A percentile compares a stretch with the other conserved stretches of the same genome.
Evolutionary conservation across 1,140 invertebrate genomes (phyloP).

Genomic region (Zophobas morio): DNA sequence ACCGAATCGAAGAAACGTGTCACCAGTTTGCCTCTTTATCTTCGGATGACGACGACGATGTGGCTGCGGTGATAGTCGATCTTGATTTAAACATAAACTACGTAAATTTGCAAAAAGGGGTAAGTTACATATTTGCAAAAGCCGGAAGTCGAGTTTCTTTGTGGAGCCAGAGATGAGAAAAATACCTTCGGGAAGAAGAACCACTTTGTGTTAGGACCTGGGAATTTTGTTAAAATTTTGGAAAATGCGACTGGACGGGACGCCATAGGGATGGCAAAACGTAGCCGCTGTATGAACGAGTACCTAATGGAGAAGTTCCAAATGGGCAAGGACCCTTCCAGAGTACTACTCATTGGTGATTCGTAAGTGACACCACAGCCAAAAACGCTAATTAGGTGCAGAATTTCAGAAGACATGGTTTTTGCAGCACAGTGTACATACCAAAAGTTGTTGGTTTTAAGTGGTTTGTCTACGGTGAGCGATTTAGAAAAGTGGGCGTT

Average conservation of each 20-base stretch:
- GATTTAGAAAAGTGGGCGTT: conserved; percentile 58
- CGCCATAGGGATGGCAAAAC: conserved; percentile 57
- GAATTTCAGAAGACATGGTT: conserved; percentile 60
- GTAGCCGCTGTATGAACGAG: conserved; percentile 51
- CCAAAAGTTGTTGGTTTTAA: conserved; percentile 62
- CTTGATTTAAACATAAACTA: conserved; percentile 56
- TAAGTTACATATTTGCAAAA: conserved; percentile 51
- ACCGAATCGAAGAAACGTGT: not conserved
- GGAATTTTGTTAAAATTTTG: conserved; percentile 53
- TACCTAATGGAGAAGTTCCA: conserved; percentile 53
- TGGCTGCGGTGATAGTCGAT: conserved; percentile 61
- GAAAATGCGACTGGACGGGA: conserved; percentile 51
- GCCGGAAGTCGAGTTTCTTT: conserved; percentile 60
- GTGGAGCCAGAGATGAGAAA: conserved; percentile 52
- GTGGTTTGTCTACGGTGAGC: conserved; percentile 57
- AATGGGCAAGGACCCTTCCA: conserved; percentile 42
- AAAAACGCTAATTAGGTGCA: conserved; percentile 37
- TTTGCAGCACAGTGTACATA: conserved; percentile 59
- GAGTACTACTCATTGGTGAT: conserved; percentile 58
- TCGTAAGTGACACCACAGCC: conserved; percentile 52
- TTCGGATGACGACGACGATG: conserved; percentile 37
- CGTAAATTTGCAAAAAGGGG: conserved; percentile 55
- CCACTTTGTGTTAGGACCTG: conserved; percentile 49
- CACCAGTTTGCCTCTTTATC: conserved; percentile 4
- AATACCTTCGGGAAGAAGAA: not conserved